These are phyloP conservation scores for Sinonovacula constricta DNA, from an alignment of 1,140 invertebrate species.

Conservation along the genomic window DNA sequence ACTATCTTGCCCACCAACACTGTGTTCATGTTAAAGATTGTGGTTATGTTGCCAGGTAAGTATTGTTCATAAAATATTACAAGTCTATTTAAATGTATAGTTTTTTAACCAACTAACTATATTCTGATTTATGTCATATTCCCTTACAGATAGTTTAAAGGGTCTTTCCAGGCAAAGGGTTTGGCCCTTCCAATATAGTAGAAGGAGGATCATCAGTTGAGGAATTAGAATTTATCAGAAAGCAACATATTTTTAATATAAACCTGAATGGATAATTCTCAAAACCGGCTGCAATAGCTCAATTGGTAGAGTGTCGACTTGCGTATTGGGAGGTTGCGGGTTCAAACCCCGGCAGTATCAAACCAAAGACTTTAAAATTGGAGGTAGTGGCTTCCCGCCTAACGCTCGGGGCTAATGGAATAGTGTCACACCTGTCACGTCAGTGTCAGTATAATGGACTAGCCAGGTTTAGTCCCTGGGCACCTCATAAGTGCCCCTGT, in stretches of 20 bases:
- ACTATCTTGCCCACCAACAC: conserved; percentile 65
- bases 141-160: background rate
- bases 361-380: too few species aligned
- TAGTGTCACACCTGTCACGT: too few species aligned
- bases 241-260: background rate
- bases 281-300: background rate
- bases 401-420: too few species aligned
- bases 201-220: background rate
- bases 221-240: background rate
- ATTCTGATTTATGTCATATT: background rate
- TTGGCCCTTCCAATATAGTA: background rate
- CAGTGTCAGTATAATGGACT: too few species aligned
- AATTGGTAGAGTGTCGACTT: too few species aligned
- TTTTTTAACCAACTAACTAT: background rate
- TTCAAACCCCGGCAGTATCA: too few species aligned
- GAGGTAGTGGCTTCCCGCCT: too few species aligned
- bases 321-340: too few species aligned
- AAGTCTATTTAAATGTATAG: background rate
- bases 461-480: too few species aligned
- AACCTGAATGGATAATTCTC: background rate
- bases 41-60: conserved; percentile 84
- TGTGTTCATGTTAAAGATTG: conserved; percentile 69
- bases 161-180: background rate
- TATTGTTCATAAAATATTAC: too few species aligned
- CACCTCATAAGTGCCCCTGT: too few species aligned